These are phyloP conservation scores for Pyrochroa serraticornis DNA, from an alignment of 2,888 invertebrate genomes.

Conservation along the genomic window DNA sequence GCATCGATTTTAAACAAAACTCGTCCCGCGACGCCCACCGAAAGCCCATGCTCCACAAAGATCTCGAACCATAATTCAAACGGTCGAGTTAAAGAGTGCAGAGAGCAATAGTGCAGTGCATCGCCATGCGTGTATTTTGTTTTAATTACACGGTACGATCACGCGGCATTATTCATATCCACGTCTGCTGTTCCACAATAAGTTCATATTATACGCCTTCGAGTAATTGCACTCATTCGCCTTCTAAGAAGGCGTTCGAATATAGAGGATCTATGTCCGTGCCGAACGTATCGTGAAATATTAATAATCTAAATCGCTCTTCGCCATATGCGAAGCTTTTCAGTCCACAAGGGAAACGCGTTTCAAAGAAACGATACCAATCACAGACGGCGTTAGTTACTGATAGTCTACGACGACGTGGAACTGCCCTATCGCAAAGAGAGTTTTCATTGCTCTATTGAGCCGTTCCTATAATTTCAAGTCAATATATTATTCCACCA, in stretches of 20 bases:
- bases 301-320: slow-evolving; percentile 26
- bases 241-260: slow-evolving; percentile 46
- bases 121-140: slow-evolving; percentile 54
- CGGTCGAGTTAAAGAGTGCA: slow-evolving; percentile 22
- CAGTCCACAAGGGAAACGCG: too few relatives aligned
- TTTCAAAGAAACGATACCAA: too few relatives aligned
- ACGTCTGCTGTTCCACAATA: slow-evolving; percentile 55
- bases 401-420: too few relatives aligned
- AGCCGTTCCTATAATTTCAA: too few relatives aligned
- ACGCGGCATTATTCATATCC: slow-evolving; percentile 56
- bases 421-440: too few relatives aligned
- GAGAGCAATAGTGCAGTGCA: slow-evolving; percentile 25
- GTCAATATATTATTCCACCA: too few relatives aligned
- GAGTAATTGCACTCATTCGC: slow-evolving; percentile 55
- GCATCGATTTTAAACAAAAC: too few relatives aligned
- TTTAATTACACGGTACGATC: slow-evolving; percentile 57
- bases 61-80: slow-evolving; percentile 28
- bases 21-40: too few relatives aligned
- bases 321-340: slow-evolving; percentile 11
- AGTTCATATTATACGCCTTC: slow-evolving; percentile 54
- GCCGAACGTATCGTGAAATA: slow-evolving; percentile 32
- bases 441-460: too few relatives aligned
- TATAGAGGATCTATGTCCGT: slow-evolving; percentile 31
- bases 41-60: slow-evolving; percentile 23
- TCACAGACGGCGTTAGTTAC: too few relatives aligned